Base-by-base conservation (phyloP, 2,113 vertebrate genomes). In the Xenopus laevis region DNA sequence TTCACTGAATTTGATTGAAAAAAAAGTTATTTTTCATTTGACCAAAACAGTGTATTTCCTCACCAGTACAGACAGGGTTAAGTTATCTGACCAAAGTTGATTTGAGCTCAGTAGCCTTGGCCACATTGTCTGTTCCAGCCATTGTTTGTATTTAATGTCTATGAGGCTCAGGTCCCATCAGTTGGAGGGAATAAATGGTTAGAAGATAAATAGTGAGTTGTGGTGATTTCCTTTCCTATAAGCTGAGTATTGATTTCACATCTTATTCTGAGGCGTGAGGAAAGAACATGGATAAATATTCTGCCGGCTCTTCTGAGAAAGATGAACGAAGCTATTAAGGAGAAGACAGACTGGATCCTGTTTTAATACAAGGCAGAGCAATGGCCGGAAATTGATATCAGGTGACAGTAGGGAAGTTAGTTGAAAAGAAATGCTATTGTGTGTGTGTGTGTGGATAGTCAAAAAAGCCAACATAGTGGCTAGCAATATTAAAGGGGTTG, bases 281-380 rank as follows among this genome's bases (percentile, higher is more conserved):
- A 23, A 15, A 50, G 65, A 67, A 71, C 59, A 30, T 47, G 69
- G 69, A 71, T 71, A 71, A 71, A 62, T 62, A 71, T 71, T 62
- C 58, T 46, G 40, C 65, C 10, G 18, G 65, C 8, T 23, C 18
- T 16, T 27, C 69, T n/a, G 20, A 71, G 45, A 62, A 71, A 71
- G 69, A 71, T 62, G 59, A 60, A 71, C 58, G 69, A 52, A 71
- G 69, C 69, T 60, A 71, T 71, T 62, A 71, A 50, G 58, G n/a
- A 61, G 33, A 20, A 62, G 69, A 71, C 69, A 71, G 69, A 50
- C 69, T 50, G 69, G 13, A 23, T 50, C 67, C 67, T 50, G 44
- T 50, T 20, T 45, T 67, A 67, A 67, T 67, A 52, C 2, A 45
- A 67, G 46, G 45, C 46, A 45, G 40, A 18, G 65, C 10, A 45